Evolutionary conservation across 2,113 vertebrate species (phyloP).

Genomic region (Tachysurus fulvidraco): DNA sequence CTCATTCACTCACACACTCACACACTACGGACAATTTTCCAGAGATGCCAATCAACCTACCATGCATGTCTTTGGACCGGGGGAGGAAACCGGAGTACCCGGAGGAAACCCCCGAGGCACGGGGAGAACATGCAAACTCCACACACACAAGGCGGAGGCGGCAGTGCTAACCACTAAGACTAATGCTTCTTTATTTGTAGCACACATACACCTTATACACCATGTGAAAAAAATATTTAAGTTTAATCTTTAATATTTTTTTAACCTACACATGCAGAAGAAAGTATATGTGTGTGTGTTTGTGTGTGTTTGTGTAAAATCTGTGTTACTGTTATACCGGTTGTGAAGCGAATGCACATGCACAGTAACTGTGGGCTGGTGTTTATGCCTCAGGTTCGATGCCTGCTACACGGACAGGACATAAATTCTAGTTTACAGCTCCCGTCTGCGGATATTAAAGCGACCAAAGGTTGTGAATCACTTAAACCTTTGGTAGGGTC

Average conservation of each 20-base stretch:
- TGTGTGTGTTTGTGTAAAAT: neutral
- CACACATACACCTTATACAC: neutral
- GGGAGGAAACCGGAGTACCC: no score
- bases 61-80: no score
- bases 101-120: no score
- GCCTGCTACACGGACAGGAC: neutral
- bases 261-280: neutral
- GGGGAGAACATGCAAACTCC: no score
- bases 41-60: no score
- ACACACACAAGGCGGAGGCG: no score
- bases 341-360: no score
- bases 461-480: constrained; percentile 29
- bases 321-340: no score
- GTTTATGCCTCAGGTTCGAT: neutral
- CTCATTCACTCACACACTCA: no score
- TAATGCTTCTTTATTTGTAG: neutral
- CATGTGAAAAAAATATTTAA: neutral
- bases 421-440: constrained; percentile 30
- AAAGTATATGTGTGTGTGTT: neutral
- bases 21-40: no score
- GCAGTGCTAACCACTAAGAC: no score
- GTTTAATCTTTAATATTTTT: neutral
- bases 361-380: neutral
- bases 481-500: neutral
- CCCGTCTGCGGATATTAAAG: constrained; percentile 32